Evolutionary conservation across 2,113 vertebrate species (phyloP), one percentile per base, ranked within the genome.

Genomic region (Rhinichthys klamathensis): DNA sequence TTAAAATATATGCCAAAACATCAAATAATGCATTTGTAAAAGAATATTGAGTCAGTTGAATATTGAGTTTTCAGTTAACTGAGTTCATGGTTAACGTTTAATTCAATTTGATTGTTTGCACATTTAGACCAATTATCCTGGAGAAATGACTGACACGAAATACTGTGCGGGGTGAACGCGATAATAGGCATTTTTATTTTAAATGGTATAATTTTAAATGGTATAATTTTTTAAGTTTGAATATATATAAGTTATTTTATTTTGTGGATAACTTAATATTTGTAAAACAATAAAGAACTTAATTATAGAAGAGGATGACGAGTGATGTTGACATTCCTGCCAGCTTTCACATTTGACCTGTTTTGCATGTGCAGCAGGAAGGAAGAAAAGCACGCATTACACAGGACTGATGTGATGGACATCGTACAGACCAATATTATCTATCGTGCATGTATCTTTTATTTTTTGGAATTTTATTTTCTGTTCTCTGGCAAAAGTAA

Each of bases 181-280:
- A 87, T 89, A 90, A 92, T 91, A 92, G 92, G 91, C 87, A 90
- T 89, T 91, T 85, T 93, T 90, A 92, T 91, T 88, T 91, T 91
- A 93, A 91, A 93, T 89, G 92, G 90, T 93, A 89, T 92, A 92
- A 94, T 92, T 93, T 91, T 91, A 93, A 91, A 93, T 89, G 92
- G 90, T 93, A 88, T 92, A 92, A 93, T 92, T 93, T 91, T 94
- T 89, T 92, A 91, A 93, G 91, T 93, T 95, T 93, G 89, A 91
- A 91, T 94, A 91, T 94, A 91, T 93, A 92, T 95, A 95, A 95
- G 93, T 96, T 95, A 96, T 95, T 95, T 95, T 95, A 93, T 93
- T 95, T 94, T 95, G 93, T 94, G 93, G 91, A 95, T 95, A 94
- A 95, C 91, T 95, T 95, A 95, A 95, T 95, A 94, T 94, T 95